Conservation (phyloP, 2,888 invertebrate genomes). For the Mystacides longicornis region DNA sequence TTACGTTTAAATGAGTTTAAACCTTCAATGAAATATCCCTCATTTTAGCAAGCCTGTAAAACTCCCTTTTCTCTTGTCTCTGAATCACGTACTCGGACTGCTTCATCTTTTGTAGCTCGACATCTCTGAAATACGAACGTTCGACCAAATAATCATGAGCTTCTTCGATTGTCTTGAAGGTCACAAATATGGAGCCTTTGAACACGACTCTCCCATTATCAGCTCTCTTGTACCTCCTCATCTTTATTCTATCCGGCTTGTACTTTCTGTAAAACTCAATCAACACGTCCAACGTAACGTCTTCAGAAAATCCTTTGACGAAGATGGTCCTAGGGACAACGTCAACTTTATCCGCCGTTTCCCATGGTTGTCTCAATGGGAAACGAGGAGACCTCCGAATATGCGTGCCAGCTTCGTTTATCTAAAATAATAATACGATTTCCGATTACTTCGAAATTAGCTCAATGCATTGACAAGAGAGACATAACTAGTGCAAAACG, state of each 20-base stretch:
- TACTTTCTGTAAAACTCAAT: neutral
- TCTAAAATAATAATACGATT: neutral
- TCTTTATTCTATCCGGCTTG: neutral
- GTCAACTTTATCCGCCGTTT: neutral
- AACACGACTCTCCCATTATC: neutral
- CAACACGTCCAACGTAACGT: neutral
- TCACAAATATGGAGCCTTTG: neutral
- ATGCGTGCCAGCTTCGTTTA: neutral
- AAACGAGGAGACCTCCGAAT: neutral
- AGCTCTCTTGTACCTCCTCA: neutral
- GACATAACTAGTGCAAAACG: too few species aligned
- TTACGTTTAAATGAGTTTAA: too few species aligned
- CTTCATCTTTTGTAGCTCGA: neutral
- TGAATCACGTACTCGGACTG: neutral
- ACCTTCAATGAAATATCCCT: too few species aligned
- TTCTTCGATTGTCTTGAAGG: neutral
- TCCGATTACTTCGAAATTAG: neutral
- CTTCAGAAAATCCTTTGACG: neutral
- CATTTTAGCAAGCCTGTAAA: too few species aligned
- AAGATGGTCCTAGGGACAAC: neutral
- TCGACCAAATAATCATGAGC: neutral
- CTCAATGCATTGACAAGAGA: too few species aligned
- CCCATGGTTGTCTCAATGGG: neutral
- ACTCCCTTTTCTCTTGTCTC: too few species aligned
- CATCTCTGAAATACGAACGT: neutral